Conservation (phyloP, 1,140 invertebrate species). For the Oreohelix idahoensis region DNA sequence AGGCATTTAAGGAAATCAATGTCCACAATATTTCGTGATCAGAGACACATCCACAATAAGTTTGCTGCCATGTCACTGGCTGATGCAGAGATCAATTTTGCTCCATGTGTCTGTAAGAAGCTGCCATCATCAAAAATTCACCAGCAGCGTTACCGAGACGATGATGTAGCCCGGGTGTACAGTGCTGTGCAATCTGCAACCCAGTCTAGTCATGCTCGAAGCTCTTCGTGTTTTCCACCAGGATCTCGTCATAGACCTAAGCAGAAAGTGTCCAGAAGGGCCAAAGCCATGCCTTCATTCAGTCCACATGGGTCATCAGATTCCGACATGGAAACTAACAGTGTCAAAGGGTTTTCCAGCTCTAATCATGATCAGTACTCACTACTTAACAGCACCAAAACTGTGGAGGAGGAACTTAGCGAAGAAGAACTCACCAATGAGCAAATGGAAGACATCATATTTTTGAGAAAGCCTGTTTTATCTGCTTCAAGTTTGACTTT, state of each 20-base stretch:
- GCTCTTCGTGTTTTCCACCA: neutral
- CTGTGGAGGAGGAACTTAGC: constrained; percentile 39
- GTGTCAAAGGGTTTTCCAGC: neutral
- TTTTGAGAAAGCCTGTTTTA: constrained; percentile 28
- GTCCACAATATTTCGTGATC: neutral
- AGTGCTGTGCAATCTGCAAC: constrained; percentile 14
- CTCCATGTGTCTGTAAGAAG: constrained; percentile 24
- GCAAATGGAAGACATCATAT: constrained; percentile 41
- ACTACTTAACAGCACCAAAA: constrained; percentile 28
- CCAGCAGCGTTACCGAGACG: neutral
- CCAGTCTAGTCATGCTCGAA: neutral
- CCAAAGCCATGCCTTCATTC: constrained; percentile 25
- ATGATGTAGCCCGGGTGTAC: constrained; percentile 3
- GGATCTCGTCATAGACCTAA: constrained; percentile 27
- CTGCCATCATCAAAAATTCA: constrained; percentile 15
- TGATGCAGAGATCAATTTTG: constrained; percentile 27
- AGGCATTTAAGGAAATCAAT: neutral
- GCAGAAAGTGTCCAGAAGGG: constrained; percentile 19
- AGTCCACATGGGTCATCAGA: constrained; percentile 39
- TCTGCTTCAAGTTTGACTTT: neutral
- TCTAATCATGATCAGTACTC: neutral
- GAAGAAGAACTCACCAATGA: constrained; percentile 37
- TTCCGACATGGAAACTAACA: constrained; percentile 20
- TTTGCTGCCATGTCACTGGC: constrained; percentile 36
- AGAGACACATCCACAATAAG: constrained; percentile 34